Conservation (phyloP, 2,797 vertebrate species). For the Arvicola amphibius region DNA sequence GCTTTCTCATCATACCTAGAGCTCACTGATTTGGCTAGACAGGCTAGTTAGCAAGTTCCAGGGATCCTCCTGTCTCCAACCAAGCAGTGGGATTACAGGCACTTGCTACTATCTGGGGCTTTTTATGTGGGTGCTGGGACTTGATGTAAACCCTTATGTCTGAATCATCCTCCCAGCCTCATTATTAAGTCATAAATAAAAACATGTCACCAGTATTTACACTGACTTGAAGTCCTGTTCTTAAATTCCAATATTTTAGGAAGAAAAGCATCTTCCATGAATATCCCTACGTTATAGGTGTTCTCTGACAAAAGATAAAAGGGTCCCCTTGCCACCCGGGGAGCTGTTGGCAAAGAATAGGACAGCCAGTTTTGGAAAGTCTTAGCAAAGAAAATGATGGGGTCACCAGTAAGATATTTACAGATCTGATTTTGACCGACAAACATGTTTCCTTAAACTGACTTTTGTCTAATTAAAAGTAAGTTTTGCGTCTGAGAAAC, state of each 20-base stretch:
- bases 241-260: constrained; percentile 7
- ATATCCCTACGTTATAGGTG: neutral
- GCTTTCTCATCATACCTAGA: neutral
- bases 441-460: neutral
- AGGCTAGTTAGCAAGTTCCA: neutral
- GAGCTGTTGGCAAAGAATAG: neutral
- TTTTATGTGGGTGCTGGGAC: neutral
- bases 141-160: neutral
- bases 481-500: constrained; percentile 24
- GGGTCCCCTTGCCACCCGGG: neutral
- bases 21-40: neutral
- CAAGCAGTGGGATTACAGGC: neutral
- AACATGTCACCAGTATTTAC: neutral
- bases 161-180: neutral
- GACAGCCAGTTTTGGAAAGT: neutral
- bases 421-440: neutral
- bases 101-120: neutral
- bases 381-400: neutral
- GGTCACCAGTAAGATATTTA: neutral
- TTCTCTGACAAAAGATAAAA: neutral
- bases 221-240: neutral
- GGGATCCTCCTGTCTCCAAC: neutral
- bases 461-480: constrained; percentile 14
- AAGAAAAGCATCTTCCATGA: neutral
- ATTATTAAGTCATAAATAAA: neutral